These are phyloP conservation scores for Doris montereyensis DNA, from an alignment of 2,888 invertebrate species.

Conservation along the genomic window DNA sequence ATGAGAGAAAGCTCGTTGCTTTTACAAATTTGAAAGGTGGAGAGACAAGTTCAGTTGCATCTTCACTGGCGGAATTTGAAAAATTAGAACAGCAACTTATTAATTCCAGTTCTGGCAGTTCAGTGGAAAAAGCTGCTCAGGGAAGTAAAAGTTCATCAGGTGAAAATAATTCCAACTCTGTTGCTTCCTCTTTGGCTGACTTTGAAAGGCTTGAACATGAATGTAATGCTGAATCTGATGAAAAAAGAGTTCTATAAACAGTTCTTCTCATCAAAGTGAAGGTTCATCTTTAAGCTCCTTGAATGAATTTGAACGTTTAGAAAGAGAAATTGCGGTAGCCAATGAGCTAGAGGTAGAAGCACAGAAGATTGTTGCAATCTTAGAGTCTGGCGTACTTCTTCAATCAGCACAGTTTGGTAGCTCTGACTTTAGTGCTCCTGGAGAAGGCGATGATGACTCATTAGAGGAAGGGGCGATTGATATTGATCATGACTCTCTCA, in stretches of 20 bases:
- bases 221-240: conserved; percentile 51
- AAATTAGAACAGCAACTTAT: conserved; percentile 86
- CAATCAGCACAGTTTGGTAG: conserved; percentile 47
- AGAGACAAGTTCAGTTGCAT: conserved; percentile 92
- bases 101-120: conserved; percentile 55
- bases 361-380: conserved; percentile 69
- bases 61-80: conserved; percentile 92
- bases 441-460: conserved; percentile 51
- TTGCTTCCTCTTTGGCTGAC: conserved; percentile 83
- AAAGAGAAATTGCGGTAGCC: conserved; percentile 63
- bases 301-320: conserved; percentile 70
- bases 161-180: conserved; percentile 41
- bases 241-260: conserved; percentile 70
- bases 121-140: conserved; percentile 70
- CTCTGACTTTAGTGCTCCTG: conserved; percentile 43
- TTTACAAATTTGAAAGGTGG: conserved; percentile 32
- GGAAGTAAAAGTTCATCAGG: conserved; percentile 63
- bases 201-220: conserved; percentile 93
- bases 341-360: conserved; percentile 71
- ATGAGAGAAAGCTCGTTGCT: conserved; percentile 51
- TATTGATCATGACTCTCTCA: conserved; percentile 61
- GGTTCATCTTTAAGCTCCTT: conserved; percentile 69
- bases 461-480: conserved; percentile 60
- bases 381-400: conserved; percentile 68
- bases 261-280: conserved; percentile 58